Evolutionary conservation across 2,113 vertebrate species (phyloP), one percentile per base, ranked within the genome.

Genomic region (Salvelinus sp.): DNA sequence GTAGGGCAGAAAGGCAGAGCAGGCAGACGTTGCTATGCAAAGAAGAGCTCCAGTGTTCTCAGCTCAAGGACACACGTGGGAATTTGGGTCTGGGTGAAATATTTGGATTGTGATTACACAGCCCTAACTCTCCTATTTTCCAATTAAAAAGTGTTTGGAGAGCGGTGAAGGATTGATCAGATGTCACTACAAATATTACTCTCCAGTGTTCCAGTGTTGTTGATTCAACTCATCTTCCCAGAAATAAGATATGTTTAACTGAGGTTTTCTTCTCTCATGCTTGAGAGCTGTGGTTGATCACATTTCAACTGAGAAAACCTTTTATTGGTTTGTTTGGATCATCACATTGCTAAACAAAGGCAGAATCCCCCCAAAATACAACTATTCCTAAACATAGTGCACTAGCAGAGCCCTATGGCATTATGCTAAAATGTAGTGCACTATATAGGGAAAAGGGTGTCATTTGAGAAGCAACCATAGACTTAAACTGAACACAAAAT

Each of bases 71-170:
- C 44, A 66, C 77, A 64, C 27, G 4, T 22, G 62, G 38, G 44
- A 64, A 47, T 75, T 4, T 65, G 28, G 72, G 44, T 58, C 16
- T 69, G 23, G 25, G 28, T 66, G 14, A 66, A 23, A 30, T 30
- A 66, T 66, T 25, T 28, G 64, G 27, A 66, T 66, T 30, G 13
- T 4, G 10, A 66, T 28, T 28, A 28, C 16, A 23, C 58, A 16
- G 58, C 18, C n/a, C 25, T 27, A 10, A 28, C 14, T 38, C 27
- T 33, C 16, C 30, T 5, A 2, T 68, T 33, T 30, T 68, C 30
- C 30, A 68, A 68, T 68, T 20, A 68, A 23, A 16, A 25, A 38
- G 16, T 69, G 66, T n/a, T 69, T 69, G 30, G 14, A 48, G 68
- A 48, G 68, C 38, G 9, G 38, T 20, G 22, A 7, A 22, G 38